Evolutionary conservation across 2,888 invertebrate genomes (phyloP).

Genomic region (Junonia oenone): DNA sequence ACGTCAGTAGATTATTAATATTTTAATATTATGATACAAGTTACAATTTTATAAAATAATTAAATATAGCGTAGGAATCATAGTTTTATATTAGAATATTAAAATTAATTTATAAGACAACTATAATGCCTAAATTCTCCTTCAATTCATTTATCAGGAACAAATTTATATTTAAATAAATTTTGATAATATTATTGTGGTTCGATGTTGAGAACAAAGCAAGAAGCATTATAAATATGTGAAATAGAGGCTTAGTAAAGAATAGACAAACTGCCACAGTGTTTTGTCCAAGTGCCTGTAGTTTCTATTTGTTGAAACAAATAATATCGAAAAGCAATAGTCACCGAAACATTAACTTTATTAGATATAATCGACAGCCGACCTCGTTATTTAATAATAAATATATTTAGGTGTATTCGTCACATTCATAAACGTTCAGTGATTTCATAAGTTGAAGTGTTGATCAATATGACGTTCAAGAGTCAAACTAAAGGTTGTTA

Average conservation of each 20-base stretch:
- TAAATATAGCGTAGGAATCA: not conserved
- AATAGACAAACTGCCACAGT: not conserved
- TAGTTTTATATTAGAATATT: not conserved
- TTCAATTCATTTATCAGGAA: not conserved
- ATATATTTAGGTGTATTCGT: not conserved
- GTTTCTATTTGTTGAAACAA: not conserved
- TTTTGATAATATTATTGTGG: not conserved
- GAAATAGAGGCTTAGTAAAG: not conserved
- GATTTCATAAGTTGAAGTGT: not conserved
- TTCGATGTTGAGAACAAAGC: not conserved
- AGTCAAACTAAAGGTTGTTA: not conserved
- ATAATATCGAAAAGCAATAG: not conserved
- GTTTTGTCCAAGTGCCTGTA: not conserved
- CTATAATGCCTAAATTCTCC: not conserved
- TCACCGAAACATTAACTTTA: not conserved
- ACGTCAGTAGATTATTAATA: not conserved
- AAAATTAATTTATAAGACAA: not conserved
- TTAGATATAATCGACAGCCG: not conserved
- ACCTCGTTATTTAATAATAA: not conserved
- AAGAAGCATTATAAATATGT: too few species aligned
- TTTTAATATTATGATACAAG: not conserved
- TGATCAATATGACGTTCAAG: not conserved
- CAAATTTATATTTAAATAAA: not conserved
- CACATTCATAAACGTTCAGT: not conserved
- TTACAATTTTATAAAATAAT: not conserved